phyloP scores from a whole-genome alignment of 2,113 vertebrate species.

The Sclerurus mexicanus region DNA sequence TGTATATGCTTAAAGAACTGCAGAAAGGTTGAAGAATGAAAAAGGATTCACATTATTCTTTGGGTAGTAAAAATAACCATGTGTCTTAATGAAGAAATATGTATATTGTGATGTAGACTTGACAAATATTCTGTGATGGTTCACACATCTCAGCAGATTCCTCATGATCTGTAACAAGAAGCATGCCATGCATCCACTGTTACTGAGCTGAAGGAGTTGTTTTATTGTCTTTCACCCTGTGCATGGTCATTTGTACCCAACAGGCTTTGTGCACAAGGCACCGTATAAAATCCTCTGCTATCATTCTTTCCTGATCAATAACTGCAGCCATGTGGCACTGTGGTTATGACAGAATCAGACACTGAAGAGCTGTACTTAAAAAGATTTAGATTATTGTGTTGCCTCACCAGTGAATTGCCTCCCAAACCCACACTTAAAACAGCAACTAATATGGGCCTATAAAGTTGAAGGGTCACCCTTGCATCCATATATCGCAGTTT shows the following conservation, averaged over 20 bases:
- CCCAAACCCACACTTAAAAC: background rate
- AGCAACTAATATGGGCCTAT: background rate
- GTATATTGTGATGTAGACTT: background rate
- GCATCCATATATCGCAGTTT: background rate
- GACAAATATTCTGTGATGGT: background rate
- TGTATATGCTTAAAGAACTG: background rate
- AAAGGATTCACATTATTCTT: background rate
- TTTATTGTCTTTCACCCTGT: background rate
- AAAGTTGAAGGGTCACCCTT: background rate
- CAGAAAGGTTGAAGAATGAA: background rate
- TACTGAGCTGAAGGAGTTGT: background rate
- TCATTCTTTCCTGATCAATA: background rate
- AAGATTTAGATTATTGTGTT: background rate
- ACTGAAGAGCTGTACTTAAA: background rate
- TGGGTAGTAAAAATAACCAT: background rate
- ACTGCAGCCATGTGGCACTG: background rate
- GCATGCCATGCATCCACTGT: background rate
- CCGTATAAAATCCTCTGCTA: background rate
- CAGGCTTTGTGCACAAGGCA: background rate
- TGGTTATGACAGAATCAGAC: background rate
- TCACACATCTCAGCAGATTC: background rate
- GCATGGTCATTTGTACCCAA: background rate
- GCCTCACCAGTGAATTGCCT: background rate
- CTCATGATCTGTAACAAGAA: background rate
- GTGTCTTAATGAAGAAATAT: background rate